Percentiles rank a stretch among this genome's conserved stretches.
Evolutionary conservation across 2,797 vertebrate species (phyloP).

Genomic region (Pterois miles): DNA sequence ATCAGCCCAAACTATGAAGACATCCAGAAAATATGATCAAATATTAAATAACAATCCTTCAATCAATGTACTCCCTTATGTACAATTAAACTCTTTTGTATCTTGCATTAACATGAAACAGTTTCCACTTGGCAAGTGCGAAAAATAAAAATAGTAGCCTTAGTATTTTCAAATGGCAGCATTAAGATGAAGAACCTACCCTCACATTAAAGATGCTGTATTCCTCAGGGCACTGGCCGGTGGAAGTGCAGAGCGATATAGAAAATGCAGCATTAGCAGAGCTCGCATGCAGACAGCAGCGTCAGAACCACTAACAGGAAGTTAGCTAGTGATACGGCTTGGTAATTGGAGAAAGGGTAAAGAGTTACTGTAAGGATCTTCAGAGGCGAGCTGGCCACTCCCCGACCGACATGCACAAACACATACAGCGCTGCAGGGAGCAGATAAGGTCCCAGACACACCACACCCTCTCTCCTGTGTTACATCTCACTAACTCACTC

Average conservation of each 20-base stretch:
- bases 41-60: constrained; percentile 17
- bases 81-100: background rate
- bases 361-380: constrained; percentile 69
- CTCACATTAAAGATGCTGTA: constrained; percentile 57
- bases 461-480: constrained; percentile 74
- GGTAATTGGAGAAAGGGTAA: constrained; percentile 64
- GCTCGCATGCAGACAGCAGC: constrained; percentile 45
- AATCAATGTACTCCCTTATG: constrained; percentile 19
- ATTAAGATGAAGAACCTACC: constrained; percentile 48
- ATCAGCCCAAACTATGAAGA: background rate
- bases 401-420: constrained; percentile 50
- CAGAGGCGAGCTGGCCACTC: constrained; percentile 58
- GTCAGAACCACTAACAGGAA: constrained; percentile 61
- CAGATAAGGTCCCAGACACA: constrained; percentile 77
- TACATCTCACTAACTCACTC: constrained; percentile 29
- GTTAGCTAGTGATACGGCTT: constrained; percentile 47
- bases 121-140: background rate
- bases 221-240: constrained; percentile 44
- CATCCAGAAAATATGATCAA: constrained; percentile 21
- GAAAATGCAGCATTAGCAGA: constrained; percentile 65
- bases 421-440: constrained; percentile 61
- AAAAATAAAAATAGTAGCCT: background rate
- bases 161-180: background rate
- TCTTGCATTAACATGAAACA: background rate
- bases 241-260: constrained; percentile 37